Evolutionary conservation across 2,888 invertebrate genomes (phyloP), one percentile per base, ranked within the genome.

Genomic region (Stenodema calcarata): DNA sequence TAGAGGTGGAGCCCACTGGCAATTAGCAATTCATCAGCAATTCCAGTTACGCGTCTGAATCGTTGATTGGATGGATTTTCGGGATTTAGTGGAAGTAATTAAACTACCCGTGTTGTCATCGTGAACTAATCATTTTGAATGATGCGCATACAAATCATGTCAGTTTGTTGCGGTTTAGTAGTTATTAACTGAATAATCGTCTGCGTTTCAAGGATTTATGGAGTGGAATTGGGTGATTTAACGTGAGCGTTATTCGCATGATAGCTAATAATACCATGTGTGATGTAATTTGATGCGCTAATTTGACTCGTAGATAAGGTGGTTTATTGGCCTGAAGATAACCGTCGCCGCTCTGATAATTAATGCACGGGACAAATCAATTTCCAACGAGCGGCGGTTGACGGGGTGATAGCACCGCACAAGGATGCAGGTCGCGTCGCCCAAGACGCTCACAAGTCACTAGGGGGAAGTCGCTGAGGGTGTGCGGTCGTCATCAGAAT

Each of bases 231-330:
- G 80, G 54, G 80, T 80, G 80, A 80, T 80, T 80, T 80, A 80
- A 80, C 50, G 54, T 47, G 27, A 78, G 18, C 44, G 18, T 44
- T 41, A 78, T 80, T 50, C 80, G 18, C 80, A 16, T 54, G 54
- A 80, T 80, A 80, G 80, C 80, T 80, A 44, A 80, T 80, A 80
- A 80, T 80, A 50, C 54, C n/a, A 78, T 44, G 42, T 47, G 23
- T 47, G 50, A n/a, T 47, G 80, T 47, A 30, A 73, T 73, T 73
- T 73, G 73, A 73, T 73, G 35, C 28, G 80, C 80, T 80, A 80
- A 80, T 80, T 80, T 80, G 80, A 80, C 80, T 80, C 54, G 54
- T 50, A 80, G 80, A 80, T 80, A 80, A 30, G 47, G 80, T 50
- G 54, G 80, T 80, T 80, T 80, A 80, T 80, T 78, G 30, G 80